phyloP scores from a whole-genome alignment of 2,797 vertebrate species.

The Enteromius unitaeniatus region DNA sequence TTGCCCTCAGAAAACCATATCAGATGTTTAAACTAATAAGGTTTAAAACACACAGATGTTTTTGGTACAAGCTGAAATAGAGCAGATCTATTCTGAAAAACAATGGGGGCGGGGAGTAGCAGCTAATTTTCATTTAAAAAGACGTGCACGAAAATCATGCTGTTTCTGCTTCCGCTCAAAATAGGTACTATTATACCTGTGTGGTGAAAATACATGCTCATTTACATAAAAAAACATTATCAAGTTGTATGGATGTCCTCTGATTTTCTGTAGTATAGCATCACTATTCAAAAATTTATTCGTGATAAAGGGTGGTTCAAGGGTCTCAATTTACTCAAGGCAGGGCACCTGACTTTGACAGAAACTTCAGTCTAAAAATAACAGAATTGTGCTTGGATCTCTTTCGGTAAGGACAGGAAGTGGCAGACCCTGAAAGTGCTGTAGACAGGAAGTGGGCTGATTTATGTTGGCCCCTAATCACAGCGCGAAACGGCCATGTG shows the following conservation, averaged over 20 bases:
- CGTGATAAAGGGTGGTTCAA: not conserved
- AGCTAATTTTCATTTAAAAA: not conserved
- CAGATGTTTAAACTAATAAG: too few species aligned
- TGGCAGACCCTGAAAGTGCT: constrained; percentile 72
- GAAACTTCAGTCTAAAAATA: constrained; percentile 69
- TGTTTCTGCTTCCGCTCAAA: too few species aligned
- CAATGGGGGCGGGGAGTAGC: too few species aligned
- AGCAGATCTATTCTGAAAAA: too few species aligned
- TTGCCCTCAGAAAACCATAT: too few species aligned
- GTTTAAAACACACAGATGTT: too few species aligned
- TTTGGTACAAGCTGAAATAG: too few species aligned
- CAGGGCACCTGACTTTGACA: constrained; percentile 50
- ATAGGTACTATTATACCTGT: not conserved
- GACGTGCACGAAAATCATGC: too few species aligned
- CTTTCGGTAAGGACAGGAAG: constrained; percentile 70
- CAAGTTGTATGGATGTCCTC: not conserved
- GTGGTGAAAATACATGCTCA: not conserved
- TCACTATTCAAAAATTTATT: constrained; percentile 5
- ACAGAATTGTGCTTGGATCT: constrained; percentile 50
- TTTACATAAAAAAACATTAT: not conserved
- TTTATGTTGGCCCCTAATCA: constrained; percentile 75
- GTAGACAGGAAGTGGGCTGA: constrained; percentile 69
- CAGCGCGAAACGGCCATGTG: constrained; percentile 70
- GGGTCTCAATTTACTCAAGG: not conserved
- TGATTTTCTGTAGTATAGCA: not conserved